Conservation (phyloP, 1,140 invertebrate species). For the Stegodyphus mimosarum region DNA sequence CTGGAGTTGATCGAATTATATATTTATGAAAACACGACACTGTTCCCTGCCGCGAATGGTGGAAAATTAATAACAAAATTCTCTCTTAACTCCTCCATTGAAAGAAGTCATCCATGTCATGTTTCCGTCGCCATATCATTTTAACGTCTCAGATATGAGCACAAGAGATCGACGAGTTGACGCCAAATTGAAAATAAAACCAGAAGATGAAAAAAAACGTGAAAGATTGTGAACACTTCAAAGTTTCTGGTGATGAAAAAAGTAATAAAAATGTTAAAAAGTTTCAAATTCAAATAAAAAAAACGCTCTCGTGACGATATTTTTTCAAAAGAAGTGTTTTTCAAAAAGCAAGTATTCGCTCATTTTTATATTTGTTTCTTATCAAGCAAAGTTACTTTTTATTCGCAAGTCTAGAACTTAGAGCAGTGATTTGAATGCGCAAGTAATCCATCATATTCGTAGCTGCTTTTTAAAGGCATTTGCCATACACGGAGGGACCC, state of each 20-base stretch:
- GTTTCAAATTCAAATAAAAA: neutral
- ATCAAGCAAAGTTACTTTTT: conserved; percentile 47
- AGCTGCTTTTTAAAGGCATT: conserved; percentile 27
- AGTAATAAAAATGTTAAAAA: neutral
- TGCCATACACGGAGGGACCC: conserved; percentile 9
- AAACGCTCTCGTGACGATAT: neutral
- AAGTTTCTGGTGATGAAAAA: neutral
- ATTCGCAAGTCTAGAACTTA: conserved; percentile 31
- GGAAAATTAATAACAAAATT: neutral
- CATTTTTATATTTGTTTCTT: conserved; percentile 44
- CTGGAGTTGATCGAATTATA: neutral
- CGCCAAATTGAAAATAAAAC: conserved; percentile 27
- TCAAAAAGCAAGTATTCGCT: neutral
- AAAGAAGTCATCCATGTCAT: neutral
- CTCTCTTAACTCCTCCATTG: neutral
- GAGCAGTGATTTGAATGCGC: conserved; percentile 28
- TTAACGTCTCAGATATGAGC: neutral
- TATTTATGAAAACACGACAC: neutral
- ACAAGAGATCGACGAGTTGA: neutral
- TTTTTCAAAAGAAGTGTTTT: neutral
- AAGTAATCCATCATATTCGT: conserved; percentile 43
- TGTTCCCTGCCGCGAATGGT: neutral
- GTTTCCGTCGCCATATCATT: neutral
- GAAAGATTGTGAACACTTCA: neutral
- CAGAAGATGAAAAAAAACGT: neutral